Evolutionary conservation across 2,888 invertebrate species (phyloP).

Genomic region (Eristalis pertinax): DNA sequence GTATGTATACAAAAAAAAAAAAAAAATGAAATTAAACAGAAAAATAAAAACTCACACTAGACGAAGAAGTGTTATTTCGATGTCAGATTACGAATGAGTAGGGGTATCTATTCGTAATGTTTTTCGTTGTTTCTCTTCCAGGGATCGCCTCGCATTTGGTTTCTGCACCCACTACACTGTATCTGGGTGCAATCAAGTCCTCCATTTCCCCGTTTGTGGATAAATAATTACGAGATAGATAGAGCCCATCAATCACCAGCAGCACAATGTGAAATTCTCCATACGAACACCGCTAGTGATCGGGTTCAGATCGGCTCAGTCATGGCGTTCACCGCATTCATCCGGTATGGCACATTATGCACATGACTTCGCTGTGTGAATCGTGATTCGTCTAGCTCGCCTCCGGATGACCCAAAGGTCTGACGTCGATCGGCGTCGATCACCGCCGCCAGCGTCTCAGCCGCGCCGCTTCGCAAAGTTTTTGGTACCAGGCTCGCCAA

Average conservation of each 20-base stretch:
- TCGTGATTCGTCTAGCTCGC: slow-evolving; percentile 4
- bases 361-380: slow-evolving; percentile 30
- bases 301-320: not conserved
- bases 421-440: slow-evolving; percentile 7
- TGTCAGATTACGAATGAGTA: slow-evolving; percentile 29
- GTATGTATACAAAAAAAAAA: slow-evolving; percentile 39
- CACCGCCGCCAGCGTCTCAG: too few species aligned
- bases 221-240: slow-evolving; percentile 64
- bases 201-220: slow-evolving; percentile 6
- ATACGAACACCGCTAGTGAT: slow-evolving; percentile 39
- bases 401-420: slow-evolving; percentile 19
- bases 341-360: slow-evolving; percentile 23
- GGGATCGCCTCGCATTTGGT: slow-evolving; percentile 33
- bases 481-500: slow-evolving; percentile 9
- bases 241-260: slow-evolving; percentile 69
- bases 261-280: slow-evolving; percentile 66
- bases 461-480: not conserved
- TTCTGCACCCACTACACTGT: slow-evolving; percentile 12
- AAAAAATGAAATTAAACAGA: not conserved
- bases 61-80: slow-evolving; percentile 18
- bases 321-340: not conserved
- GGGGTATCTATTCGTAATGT: not conserved
- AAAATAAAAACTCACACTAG: not conserved
- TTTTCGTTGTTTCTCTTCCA: not conserved
- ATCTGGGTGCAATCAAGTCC: not conserved